Evolutionary conservation across 2,888 invertebrate genomes (phyloP).

Genomic region (Tetragonisca angustula): DNA sequence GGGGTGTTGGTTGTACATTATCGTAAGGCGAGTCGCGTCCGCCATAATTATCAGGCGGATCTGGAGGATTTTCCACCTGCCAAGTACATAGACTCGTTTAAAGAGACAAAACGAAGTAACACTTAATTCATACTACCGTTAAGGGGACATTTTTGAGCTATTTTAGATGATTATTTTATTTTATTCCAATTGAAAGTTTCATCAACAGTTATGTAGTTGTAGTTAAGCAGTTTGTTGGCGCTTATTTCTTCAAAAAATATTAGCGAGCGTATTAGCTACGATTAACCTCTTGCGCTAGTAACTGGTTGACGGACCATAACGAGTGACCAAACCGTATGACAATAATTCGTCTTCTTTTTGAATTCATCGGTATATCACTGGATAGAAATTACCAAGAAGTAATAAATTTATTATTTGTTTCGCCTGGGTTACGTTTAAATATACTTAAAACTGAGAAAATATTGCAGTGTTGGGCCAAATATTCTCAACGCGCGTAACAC

Average conservation of each 20-base stretch:
- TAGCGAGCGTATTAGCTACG: neutral
- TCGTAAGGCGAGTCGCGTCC: constrained; percentile 89
- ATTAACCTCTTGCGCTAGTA: too few relatives aligned
- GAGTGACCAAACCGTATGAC: too few relatives aligned
- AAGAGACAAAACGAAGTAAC: neutral
- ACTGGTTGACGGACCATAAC: too few relatives aligned
- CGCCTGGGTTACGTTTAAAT: too few relatives aligned
- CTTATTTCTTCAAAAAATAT: neutral
- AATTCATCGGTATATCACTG: too few relatives aligned
- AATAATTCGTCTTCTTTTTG: too few relatives aligned
- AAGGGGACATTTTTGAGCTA: neutral
- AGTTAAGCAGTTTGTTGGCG: neutral
- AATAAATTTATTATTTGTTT: too few relatives aligned
- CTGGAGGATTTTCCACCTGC: constrained; percentile 82
- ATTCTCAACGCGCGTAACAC: too few relatives aligned
- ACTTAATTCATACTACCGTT: neutral
- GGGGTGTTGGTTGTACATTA: constrained; percentile 85
- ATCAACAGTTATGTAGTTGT: too few relatives aligned
- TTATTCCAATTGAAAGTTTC: neutral
- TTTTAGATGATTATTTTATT: neutral
- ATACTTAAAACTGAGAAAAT: too few relatives aligned
- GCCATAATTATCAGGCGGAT: constrained; percentile 83
- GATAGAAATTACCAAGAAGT: too few relatives aligned
- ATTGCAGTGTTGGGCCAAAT: too few relatives aligned
- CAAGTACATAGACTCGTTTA: neutral